Conservation (phyloP, 2,113 vertebrate genomes). For the Pachypanchax playfairii region DNA sequence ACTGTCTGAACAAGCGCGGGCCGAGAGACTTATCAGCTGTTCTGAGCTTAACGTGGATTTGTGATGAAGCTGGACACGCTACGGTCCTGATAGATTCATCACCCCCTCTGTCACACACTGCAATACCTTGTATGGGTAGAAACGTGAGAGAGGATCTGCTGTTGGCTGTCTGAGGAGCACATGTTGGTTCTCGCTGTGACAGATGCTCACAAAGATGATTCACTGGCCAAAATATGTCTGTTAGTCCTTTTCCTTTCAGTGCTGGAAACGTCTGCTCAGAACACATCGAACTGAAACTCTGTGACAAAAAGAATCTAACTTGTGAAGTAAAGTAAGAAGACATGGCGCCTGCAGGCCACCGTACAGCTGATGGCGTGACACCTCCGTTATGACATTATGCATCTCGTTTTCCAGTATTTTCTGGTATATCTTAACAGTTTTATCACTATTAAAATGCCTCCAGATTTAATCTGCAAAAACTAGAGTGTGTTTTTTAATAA, state of each 20-base stretch:
- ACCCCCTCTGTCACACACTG: constrained; percentile 33
- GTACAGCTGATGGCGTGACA: no score
- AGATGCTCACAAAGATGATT: constrained; percentile 1
- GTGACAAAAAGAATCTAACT: no score
- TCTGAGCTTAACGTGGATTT: constrained; percentile 46
- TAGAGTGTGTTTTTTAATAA: background rate
- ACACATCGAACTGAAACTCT: no score
- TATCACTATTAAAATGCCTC: background rate
- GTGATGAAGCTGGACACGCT: constrained; percentile 32
- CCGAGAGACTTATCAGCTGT: constrained; percentile 44
- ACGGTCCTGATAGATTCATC: constrained; percentile 46
- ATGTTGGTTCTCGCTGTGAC: constrained; percentile 21
- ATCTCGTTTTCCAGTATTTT: background rate
- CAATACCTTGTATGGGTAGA: constrained; percentile 68
- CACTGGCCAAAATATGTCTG: background rate
- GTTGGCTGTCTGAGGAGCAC: constrained; percentile 23
- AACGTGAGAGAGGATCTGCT: constrained; percentile 59
- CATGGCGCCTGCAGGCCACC: no score
- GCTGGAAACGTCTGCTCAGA: no score
- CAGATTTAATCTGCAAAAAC: constrained; percentile 4
- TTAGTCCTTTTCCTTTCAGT: background rate
- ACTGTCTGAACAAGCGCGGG: constrained; percentile 19
- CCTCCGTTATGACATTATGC: no score
- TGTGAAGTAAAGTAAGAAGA: no score
- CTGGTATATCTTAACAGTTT: background rate